Evolutionary conservation across 2,888 invertebrate genomes (phyloP), one percentile per base, ranked within the genome.

Genomic region (Tanytarsus gracilentus): DNA sequence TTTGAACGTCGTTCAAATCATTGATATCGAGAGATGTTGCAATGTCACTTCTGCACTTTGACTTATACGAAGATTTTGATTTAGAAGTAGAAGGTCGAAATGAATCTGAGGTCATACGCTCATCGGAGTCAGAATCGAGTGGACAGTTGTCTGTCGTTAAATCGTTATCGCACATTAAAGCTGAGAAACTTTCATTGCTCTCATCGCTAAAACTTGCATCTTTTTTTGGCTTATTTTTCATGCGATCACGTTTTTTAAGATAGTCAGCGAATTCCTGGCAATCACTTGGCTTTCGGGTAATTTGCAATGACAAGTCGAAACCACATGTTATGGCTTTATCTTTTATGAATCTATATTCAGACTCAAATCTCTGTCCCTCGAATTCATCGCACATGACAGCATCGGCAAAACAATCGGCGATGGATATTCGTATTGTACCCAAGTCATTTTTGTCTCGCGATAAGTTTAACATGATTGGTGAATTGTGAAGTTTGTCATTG

Each of bases 401-500:
- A 3, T 55, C 55, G n/a, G 33, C 9, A 23, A 55, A 55, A 26
- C 55, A 55, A 4, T 39, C 39, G 4, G 25, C 9, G 3, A 55
- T 23, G 8, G 23, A 8, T 1, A 55, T 14, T 26, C 40, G 39
- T 1, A 33, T 14, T 16, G 25, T 40, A 14, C 58, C 58, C 4
- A 58, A 39, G 9, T 48, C 48, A 9, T n/a, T 33, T 7, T 33
- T 29, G 7, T 36, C 58, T 6, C 58, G 27, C 3, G 48, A 27
- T 30, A 58, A 48, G 26, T 58, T 26, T 2, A 58, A 29, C 58
- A 58, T 58, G 23, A 58, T 58, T 21, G 58, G 58, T 2, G 18
- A 48, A 1, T 21, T 6, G 4, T 18, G 11, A 1, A 60, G 36
- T 11, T 49, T 60, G 11, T 33, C n/a, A 4, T 49, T 11, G 2